phyloP scores from a whole-genome alignment of 2,113 vertebrate genomes.

The Thinocorus orbignyianus region DNA sequence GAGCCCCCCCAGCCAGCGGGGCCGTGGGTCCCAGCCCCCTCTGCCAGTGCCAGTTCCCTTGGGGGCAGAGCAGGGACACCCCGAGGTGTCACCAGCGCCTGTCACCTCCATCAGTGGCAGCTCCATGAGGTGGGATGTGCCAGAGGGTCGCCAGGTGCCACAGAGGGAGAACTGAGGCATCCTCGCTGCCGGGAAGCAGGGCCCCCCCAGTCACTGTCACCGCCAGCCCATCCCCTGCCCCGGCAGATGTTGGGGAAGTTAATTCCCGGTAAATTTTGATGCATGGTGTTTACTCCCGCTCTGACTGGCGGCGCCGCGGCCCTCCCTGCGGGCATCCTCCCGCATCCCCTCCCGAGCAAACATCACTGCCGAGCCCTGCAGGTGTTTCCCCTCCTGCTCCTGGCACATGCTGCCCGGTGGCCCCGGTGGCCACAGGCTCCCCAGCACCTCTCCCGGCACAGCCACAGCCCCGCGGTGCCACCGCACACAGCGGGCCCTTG shows the following conservation, averaged over 20 bases:
- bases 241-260: neutral
- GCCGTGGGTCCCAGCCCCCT: neutral
- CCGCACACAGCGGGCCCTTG: rapidly evolving
- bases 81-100: neutral
- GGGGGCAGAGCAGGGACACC: neutral
- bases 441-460: rapidly evolving
- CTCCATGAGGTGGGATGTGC: rapidly evolving
- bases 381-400: neutral
- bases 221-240: neutral
- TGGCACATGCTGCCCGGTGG: neutral
- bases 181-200: rapidly evolving
- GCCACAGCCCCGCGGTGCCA: rapidly evolving
- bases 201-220: neutral
- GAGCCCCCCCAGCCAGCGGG: neutral
- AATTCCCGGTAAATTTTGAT: slow-evolving; percentile 18
- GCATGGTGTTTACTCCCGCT: neutral
- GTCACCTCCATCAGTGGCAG: rapidly evolving
- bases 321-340: rapidly evolving
- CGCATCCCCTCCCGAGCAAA: neutral
- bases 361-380: neutral
- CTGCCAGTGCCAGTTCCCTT: neutral
- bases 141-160: rapidly evolving
- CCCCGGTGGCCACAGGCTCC: rapidly evolving
- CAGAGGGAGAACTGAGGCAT: rapidly evolving
- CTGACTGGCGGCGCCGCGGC: neutral